Percentiles rank a stretch among this genome's conserved stretches.
These are phyloP conservation scores for Scaptomyza hsui DNA, from an alignment of 1,140 invertebrate species.

Conservation along the genomic window DNA sequence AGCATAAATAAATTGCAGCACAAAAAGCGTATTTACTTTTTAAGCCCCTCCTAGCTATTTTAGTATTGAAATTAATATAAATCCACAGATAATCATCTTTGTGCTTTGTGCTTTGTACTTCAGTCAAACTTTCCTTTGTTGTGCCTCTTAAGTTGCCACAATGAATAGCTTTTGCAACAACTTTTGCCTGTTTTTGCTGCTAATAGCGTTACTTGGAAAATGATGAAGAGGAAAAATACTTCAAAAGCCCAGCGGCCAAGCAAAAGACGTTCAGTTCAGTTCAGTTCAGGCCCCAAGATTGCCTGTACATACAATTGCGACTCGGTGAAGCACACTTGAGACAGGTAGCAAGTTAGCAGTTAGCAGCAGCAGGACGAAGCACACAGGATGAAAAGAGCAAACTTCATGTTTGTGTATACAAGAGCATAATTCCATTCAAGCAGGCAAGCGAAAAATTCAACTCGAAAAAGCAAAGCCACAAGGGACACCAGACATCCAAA, in stretches of 20 bases:
- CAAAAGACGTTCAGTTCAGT: constrained; percentile 2
- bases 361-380: not conserved
- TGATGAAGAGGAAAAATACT: constrained; percentile 5
- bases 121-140: constrained; percentile 34
- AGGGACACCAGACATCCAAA: constrained; percentile 37
- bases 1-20: not conserved
- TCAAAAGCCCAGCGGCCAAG: constrained; percentile 30
- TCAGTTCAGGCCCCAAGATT: not conserved
- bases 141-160: constrained; percentile 5
- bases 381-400: constrained; percentile 43
- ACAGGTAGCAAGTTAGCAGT: constrained; percentile 33
- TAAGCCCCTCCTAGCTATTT: not conserved
- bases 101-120: constrained; percentile 3
- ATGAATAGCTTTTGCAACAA: constrained; percentile 31
- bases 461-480: constrained; percentile 33
- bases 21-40: not conserved
- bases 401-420: constrained; percentile 56
- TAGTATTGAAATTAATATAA: constrained; percentile 1
- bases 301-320: not conserved
- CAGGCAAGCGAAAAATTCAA: constrained; percentile 50
- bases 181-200: constrained; percentile 40
- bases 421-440: constrained; percentile 65
- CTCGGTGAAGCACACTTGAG: constrained; percentile 34
- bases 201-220: constrained; percentile 38
- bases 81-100: not conserved